Percentiles rank a stretch among this genome's conserved stretches.
These are phyloP conservation scores for Aphodius sticticus DNA, from an alignment of 2,888 invertebrate genomes.

Conservation along the genomic window DNA sequence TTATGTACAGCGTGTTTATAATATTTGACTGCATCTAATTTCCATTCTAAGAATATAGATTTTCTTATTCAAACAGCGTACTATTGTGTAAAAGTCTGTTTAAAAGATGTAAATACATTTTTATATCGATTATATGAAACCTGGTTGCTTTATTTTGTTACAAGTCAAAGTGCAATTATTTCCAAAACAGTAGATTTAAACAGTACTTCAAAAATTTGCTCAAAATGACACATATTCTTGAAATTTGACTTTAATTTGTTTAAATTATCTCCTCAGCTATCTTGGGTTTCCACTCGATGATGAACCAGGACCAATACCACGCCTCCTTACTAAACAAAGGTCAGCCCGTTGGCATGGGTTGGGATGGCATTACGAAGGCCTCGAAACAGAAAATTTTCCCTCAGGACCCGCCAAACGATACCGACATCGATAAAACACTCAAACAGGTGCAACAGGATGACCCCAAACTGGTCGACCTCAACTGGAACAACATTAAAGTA, in stretches of 20 bases:
- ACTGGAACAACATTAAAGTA: conserved; percentile 99
- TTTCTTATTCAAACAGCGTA: too few relatives aligned
- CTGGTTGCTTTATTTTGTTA: too few relatives aligned
- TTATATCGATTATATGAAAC: too few relatives aligned
- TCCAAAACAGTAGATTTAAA: too few relatives aligned
- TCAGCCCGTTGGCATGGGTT: conserved; percentile 87
- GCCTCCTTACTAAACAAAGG: conserved; percentile 93
- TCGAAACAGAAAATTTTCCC: conserved; percentile 90
- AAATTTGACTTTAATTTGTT: conserved; percentile 25
- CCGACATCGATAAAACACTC: conserved; percentile 93
- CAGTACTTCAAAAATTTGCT: too few relatives aligned
- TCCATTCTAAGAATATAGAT: too few relatives aligned
- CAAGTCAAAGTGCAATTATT: too few relatives aligned
- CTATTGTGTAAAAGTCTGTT: too few relatives aligned
- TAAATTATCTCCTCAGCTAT: conserved; percentile 75
- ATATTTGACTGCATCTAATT: too few relatives aligned
- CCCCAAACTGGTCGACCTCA: conserved; percentile 86
- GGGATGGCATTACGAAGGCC: conserved; percentile 95
- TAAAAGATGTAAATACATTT: too few relatives aligned
- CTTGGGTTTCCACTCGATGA: conserved; percentile 99
- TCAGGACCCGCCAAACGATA: conserved; percentile 95
- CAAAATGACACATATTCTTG: neutral
- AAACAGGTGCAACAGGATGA: conserved; percentile 90
- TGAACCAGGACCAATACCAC: conserved; percentile 99
- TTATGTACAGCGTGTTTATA: too few relatives aligned